These are phyloP conservation scores for Hypothenemus hampei DNA, from an alignment of 1,140 invertebrate genomes.

Conservation along the genomic window DNA sequence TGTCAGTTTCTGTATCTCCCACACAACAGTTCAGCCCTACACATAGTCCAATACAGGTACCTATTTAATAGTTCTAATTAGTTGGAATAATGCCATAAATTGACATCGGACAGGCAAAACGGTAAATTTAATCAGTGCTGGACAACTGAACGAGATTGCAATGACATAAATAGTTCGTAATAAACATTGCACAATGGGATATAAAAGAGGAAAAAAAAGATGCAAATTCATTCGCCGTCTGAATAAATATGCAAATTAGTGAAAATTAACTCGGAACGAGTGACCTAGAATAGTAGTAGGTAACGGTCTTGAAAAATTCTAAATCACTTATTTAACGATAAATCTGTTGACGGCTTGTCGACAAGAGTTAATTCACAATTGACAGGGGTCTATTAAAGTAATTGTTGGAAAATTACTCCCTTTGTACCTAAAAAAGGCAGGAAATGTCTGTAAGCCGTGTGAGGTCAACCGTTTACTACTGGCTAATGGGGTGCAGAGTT, in stretches of 20 bases:
- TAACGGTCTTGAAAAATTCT: conserved; percentile 10
- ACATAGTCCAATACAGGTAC: conserved; percentile 77
- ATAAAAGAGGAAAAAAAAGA: conserved; percentile 7
- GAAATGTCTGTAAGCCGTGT: too few relatives aligned
- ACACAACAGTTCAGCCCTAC: conserved; percentile 63
- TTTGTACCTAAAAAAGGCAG: too few relatives aligned
- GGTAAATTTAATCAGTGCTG: not conserved
- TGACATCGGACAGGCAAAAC: too few relatives aligned
- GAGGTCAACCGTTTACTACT: too few relatives aligned
- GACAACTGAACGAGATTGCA: not conserved
- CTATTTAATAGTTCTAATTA: not conserved
- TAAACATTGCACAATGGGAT: conserved; percentile 2
- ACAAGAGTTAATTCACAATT: conserved; percentile 1
- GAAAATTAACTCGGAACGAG: conserved; percentile 11
- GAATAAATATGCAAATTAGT: conserved; percentile 10
- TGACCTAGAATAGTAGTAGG: conserved; percentile 19
- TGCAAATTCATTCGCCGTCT: conserved; percentile 4
- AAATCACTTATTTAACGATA: conserved; percentile 8
- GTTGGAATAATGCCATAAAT: not conserved
- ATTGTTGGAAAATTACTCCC: too few relatives aligned
- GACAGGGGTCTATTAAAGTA: too few relatives aligned
- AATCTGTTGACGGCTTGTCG: conserved; percentile 1
- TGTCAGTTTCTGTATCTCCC: conserved; percentile 52
- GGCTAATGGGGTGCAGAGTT: too few relatives aligned
- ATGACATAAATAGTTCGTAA: conserved; percentile 11